Conservation (phyloP, 2,888 invertebrate species). For the Tenthredo distinguenda region DNA sequence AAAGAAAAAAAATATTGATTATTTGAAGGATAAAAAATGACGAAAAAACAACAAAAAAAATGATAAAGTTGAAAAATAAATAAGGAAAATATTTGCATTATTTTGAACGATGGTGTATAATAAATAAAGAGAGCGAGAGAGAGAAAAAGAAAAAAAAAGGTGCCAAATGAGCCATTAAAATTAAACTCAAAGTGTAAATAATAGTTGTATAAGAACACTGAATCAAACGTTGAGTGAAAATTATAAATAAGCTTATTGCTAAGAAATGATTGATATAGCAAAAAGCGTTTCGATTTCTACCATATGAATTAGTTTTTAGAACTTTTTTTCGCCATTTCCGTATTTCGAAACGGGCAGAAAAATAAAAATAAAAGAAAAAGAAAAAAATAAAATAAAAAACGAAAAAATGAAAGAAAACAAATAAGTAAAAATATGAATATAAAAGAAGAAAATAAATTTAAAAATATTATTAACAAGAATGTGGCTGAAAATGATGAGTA, state of each 20-base stretch:
- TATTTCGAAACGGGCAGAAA: background rate
- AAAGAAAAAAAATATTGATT: background rate
- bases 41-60: conserved; percentile 41
- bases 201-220: conserved; percentile 41
- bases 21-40: background rate
- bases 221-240: conserved; percentile 46
- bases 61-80: background rate
- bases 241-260: conserved; percentile 51
- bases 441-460: background rate
- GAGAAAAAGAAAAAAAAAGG: conserved; percentile 42
- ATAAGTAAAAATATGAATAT: background rate
- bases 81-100: background rate
- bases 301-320: conserved; percentile 17
- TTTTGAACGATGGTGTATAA: background rate
- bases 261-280: conserved; percentile 53
- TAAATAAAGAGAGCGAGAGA: background rate
- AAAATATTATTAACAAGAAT: background rate
- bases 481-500: background rate
- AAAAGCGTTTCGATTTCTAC: conserved; percentile 32
- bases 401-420: background rate
- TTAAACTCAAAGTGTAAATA: background rate
- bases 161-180: conserved; percentile 57
- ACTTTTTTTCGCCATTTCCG: background rate
- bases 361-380: background rate
- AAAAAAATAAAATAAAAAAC: background rate